phyloP scores from a whole-genome alignment of 2,113 vertebrate genomes.

The Caracal caracal region DNA sequence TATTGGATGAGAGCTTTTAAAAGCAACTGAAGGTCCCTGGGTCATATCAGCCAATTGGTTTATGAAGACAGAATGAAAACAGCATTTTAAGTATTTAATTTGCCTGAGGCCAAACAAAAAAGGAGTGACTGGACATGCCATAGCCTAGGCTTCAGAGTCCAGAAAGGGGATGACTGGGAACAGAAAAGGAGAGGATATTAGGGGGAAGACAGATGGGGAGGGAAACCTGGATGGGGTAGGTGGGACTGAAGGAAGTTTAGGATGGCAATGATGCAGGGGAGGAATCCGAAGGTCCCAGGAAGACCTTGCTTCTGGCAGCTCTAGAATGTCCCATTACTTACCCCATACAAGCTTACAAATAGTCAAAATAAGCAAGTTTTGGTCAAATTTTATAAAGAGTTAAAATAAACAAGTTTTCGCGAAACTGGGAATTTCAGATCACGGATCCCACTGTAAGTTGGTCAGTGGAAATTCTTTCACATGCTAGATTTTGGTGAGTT shows the following conservation, averaged over 20 bases:
- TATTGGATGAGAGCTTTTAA: neutral
- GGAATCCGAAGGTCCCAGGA: neutral
- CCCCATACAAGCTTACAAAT: neutral
- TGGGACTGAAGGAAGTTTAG: fast-evolving
- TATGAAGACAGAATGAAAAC: neutral
- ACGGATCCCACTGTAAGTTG: neutral
- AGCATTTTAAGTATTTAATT: neutral
- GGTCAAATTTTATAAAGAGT: neutral
- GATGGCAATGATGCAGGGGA: fast-evolving
- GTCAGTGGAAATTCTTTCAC: neutral
- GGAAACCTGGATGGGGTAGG: fast-evolving
- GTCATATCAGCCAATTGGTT: neutral
- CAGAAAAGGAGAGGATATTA: neutral
- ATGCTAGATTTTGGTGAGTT: neutral
- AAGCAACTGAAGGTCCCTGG: neutral
- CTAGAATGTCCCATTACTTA: neutral
- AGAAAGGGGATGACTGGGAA: neutral
- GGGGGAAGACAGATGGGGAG: too few relatives aligned
- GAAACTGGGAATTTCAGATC: neutral
- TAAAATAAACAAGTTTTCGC: neutral
- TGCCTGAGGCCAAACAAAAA: neutral
- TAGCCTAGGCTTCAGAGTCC: too few relatives aligned
- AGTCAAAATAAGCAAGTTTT: neutral
- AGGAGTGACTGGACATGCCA: neutral
- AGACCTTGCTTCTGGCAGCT: fast-evolving